Base-by-base conservation (phyloP, 2,888 invertebrate genomes). In the Fragum whitleyi region DNA sequence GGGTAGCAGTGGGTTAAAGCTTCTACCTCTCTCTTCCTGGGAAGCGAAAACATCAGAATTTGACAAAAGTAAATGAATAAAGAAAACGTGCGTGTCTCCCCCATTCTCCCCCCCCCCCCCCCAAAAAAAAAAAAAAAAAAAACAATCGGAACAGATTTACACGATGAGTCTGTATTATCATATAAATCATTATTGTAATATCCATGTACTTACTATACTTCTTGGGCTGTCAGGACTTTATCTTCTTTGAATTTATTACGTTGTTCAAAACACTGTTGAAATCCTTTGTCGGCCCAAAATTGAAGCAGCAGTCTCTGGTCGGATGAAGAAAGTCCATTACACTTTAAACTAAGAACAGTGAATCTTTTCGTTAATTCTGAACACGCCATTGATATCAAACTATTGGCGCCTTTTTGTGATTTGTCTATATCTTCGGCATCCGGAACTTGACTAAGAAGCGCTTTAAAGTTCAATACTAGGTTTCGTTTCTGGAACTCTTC, bases 161-260 rank as follows among this genome's bases (percentile, higher is more conserved):
- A n/a, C n/a, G n/a, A n/a, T n/a, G n/a, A n/a, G n/a, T n/a, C n/a
- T n/a, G n/a, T n/a, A n/a, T n/a, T n/a, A n/a, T n/a, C n/a, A n/a
- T n/a, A n/a, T n/a, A n/a, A n/a, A n/a, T n/a, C n/a, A n/a, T n/a
- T n/a, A n/a, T n/a, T n/a, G n/a, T n/a, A n/a, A n/a, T n/a, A n/a
- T n/a, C n/a, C n/a, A 9, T 36, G 32, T 42, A 86, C 92, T 88
- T 81, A 92, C 92, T 91, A 91, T 62, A 90, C 82, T 71, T 90
- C 88, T 23, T 90, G 89, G 9, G 83, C 79, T 28, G 87, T 79
- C 29, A 91, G 85, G 11, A 72, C 71, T 14, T 29, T 79, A 42
- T 86, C 79, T 16, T 61, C 74, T 67, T 69, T 68, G 32, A 86
- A 89, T 53, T 83, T 85, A 16, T 84, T 73, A 21, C 88, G 73